These are phyloP conservation scores for Pocillopora damicornis DNA, from an alignment of 64 coral and sea anemone species.

Conservation along the genomic window DNA sequence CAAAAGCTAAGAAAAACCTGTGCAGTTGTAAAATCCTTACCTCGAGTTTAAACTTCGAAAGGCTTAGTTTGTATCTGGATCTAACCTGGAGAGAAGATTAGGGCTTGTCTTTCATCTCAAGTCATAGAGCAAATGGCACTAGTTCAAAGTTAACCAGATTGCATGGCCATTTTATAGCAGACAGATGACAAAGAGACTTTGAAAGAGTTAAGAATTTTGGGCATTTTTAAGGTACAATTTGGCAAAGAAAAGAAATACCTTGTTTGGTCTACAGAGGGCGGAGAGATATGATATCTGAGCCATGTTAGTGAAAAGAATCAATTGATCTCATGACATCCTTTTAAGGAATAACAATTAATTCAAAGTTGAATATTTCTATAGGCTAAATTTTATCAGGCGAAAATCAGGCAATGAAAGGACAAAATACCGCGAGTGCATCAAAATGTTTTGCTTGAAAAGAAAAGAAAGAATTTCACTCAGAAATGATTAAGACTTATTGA, in stretches of 20 bases:
- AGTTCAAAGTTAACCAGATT: neutral
- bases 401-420: neutral
- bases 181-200: neutral
- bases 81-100: no score
- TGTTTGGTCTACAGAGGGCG: neutral
- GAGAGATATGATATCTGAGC: neutral
- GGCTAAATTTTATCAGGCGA: neutral
- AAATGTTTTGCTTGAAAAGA: no score
- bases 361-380: neutral
- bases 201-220: neutral
- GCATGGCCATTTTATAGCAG: neutral
- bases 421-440: no score
- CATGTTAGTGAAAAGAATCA: neutral
- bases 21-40: no score
- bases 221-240: neutral
- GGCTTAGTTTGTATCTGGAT: no score
- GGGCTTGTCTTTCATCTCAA: no score
- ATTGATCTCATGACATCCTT: neutral
- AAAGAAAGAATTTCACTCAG: no score
- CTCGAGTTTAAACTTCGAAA: no score
- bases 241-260: neutral
- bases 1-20: no score
- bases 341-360: neutral
- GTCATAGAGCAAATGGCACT: no score
- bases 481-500: no score